Percentiles rank a stretch among this genome's conserved stretches.
These are phyloP conservation scores for Lamellibrachia columna DNA, from an alignment of 2,888 invertebrate genomes.

Conservation along the genomic window DNA sequence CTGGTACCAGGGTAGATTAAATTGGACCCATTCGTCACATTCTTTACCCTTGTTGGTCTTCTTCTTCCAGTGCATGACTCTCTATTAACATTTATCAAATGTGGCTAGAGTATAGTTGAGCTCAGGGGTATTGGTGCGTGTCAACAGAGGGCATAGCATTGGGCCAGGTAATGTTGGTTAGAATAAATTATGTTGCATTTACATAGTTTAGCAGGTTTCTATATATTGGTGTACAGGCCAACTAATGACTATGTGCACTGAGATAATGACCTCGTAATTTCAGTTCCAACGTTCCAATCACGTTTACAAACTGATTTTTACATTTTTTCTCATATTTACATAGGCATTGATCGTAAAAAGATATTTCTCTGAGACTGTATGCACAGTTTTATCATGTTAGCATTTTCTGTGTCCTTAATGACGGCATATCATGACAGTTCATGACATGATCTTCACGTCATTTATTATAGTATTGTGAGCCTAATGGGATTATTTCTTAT, in stretches of 20 bases:
- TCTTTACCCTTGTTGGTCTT: not conserved
- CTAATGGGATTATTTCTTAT: not conserved
- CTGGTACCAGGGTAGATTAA: not conserved
- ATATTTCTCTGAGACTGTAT: not conserved
- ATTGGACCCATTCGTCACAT: not conserved
- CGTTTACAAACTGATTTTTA: not conserved
- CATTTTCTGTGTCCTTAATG: not conserved
- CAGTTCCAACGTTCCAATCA: not conserved
- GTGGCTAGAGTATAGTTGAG: no score
- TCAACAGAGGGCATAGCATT: no score
- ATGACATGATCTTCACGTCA: not conserved
- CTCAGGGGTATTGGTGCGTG: no score
- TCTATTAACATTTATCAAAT: no score
- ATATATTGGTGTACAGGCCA: not conserved
- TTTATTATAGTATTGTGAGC: not conserved
- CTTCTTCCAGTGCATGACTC: no score
- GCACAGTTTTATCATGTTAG: not conserved
- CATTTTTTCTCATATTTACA: not conserved
- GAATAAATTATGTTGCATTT: no score
- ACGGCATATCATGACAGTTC: not conserved
- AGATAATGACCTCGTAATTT: no score
- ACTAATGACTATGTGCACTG: no score
- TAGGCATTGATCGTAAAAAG: not conserved
- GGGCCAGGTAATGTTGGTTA: no score
- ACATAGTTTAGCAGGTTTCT: not conserved